Conservation (phyloP, 1,140 invertebrate species). For the Kradibia gibbosae region DNA sequence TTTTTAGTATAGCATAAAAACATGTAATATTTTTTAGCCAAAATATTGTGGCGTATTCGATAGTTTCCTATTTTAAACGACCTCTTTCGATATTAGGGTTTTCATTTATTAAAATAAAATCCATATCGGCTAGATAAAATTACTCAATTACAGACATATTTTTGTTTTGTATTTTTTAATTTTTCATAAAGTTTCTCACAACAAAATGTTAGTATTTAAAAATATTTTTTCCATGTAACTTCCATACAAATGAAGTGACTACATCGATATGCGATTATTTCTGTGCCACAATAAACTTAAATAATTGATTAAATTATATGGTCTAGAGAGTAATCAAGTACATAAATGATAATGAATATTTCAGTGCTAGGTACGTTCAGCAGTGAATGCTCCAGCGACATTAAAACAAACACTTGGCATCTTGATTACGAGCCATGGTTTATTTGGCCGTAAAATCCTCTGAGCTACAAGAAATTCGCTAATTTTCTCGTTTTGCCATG, state of each 20-base stretch:
- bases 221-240: no score
- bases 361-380: not conserved
- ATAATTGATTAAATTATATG: not conserved
- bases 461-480: conserved; percentile 23
- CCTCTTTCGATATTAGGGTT: not conserved
- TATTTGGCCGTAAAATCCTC: conserved; percentile 11
- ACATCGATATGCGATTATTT: no score
- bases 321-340: not conserved
- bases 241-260: no score
- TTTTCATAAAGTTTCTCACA: not conserved
- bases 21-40: not conserved
- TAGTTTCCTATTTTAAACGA: not conserved
- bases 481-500: conserved; percentile 15
- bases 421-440: conserved; percentile 22
- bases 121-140: not conserved
- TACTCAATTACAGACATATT: not conserved
- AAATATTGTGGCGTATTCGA: not conserved
- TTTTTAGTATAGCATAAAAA: not conserved
- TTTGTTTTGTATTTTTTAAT: not conserved
- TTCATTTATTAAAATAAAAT: not conserved
- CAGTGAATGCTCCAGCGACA: not conserved
- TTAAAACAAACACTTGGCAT: conserved; percentile 35
- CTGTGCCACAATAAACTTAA: no score
- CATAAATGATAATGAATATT: not conserved
- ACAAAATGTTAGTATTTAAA: no score